Conservation (phyloP, 2,888 invertebrate genomes). For the Linnaemya vulpina region DNA sequence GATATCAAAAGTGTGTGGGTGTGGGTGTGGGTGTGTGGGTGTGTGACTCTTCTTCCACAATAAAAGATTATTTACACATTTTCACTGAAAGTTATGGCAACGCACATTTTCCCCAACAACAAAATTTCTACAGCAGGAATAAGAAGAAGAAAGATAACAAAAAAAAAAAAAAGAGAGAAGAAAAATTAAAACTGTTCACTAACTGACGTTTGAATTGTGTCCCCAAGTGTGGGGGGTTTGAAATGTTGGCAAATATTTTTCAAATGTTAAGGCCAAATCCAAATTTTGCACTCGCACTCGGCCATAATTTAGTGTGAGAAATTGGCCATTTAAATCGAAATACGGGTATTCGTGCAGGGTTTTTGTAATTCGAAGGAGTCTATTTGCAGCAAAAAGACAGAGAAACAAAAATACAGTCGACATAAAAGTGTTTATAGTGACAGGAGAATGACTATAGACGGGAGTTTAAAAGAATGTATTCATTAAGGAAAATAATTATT, state of each 20-base stretch:
- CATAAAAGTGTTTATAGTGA: conserved; percentile 22
- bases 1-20: conserved; percentile 19
- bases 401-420: conserved; percentile 17
- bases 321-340: conserved; percentile 79
- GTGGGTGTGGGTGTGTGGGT: background rate
- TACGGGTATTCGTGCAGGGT: conserved; percentile 49
- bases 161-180: background rate
- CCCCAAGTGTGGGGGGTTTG: background rate
- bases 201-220: conserved; percentile 41
- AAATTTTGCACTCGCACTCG: conserved; percentile 1
- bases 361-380: conserved; percentile 68
- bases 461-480: conserved; percentile 33
- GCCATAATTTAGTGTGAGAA: conserved; percentile 81
- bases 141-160: background rate
- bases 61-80: conserved; percentile 69
- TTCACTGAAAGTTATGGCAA: conserved; percentile 67
- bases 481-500: background rate
- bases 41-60: conserved; percentile 25
- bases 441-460: conserved; percentile 9
- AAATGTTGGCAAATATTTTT: conserved; percentile 36
- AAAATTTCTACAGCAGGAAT: background rate
- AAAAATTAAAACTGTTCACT: conserved; percentile 4
- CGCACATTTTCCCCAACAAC: conserved; percentile 61
- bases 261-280: conserved; percentile 27
- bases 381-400: conserved; percentile 28